Base-by-base conservation (phyloP, 2,113 vertebrate species). In the Cnemophilus loriae region DNA sequence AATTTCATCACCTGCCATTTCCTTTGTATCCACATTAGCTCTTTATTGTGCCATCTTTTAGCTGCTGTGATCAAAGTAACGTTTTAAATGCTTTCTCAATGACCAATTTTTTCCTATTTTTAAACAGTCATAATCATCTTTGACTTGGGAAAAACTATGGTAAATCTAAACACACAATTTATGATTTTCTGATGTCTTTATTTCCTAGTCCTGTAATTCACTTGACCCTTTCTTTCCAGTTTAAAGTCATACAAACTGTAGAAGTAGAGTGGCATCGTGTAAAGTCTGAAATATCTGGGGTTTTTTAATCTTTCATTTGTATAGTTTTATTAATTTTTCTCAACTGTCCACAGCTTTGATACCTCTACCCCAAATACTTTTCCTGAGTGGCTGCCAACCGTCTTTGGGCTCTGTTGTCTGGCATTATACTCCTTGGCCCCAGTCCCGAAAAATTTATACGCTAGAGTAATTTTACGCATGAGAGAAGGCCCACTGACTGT, bases 381-480 rank as follows among this genome's bases (percentile, higher is more conserved):
- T 67, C 30, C 65, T 86, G 82, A 96, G 84, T 77, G 47, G 20
- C 59, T 92, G 82, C 49, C 67, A 96, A 18, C 30, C 80, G 42
- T 70, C 70, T 86, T 88, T 77, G 87, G 63, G 59, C 35, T 94
- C 85, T 41, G 33, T 44, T 80, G 55, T 80, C 59, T 91, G 68
- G 28, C 30, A 77, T 83, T 86, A 80, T 80, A 76, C 47, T 92
- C 39, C 39, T 87, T 96, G 75, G 82, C 85, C 71, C n/a, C 27
- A 33, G 0, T 87, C 76, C 79, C 94, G 82, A 91, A 95, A 93
- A 92, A 92, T 93, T 78, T 89, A 84, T 88, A 60, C 79, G 88
- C 55, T 90, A 74, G 82, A 88, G 92, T 91, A 93, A 94, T 93
- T 94, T 93, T 85, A 59, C 2, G 1, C 85, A 74, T 96, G 91